phyloP scores from a whole-genome alignment of 37 sponge, comb jelly and placozoan genomes.

The Haliclona indistincta region DNA sequence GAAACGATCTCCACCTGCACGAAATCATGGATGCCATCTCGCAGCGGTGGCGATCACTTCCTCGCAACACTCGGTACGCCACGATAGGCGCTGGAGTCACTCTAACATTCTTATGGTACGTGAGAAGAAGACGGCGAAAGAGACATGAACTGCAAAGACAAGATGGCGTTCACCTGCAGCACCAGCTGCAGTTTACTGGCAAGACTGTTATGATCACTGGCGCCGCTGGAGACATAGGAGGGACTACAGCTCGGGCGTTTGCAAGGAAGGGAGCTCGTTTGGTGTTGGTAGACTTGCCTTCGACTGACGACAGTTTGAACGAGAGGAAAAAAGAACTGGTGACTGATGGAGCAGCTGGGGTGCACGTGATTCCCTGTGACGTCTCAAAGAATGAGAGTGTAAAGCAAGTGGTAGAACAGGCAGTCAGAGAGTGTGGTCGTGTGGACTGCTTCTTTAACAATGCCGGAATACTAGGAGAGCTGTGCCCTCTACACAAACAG shows the following conservation, averaged over 20 bases:
- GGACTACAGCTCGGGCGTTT: slow-evolving; percentile 64
- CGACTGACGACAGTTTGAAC: slow-evolving; percentile 15
- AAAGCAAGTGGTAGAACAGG: slow-evolving; percentile 30
- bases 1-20: too few relatives aligned
- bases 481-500: slow-evolving; percentile 57
- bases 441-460: slow-evolving; percentile 85
- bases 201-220: slow-evolving; percentile 79
- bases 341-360: slow-evolving; percentile 22
- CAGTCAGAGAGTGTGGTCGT: slow-evolving; percentile 31
- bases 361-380: slow-evolving; percentile 27
- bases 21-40: too few relatives aligned
- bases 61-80: too few relatives aligned
- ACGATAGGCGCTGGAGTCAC: too few relatives aligned
- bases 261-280: slow-evolving; percentile 60
- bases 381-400: slow-evolving; percentile 67
- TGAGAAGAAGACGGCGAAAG: too few relatives aligned
- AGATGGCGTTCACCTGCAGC: too few relatives aligned
- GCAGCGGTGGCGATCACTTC: too few relatives aligned
- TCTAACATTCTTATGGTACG: too few relatives aligned
- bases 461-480: slow-evolving; percentile 80
- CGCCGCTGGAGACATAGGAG: slow-evolving; percentile 86
- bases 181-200: slow-evolving; percentile 33
- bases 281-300: slow-evolving; percentile 71
- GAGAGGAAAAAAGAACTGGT: slow-evolving; percentile 19
- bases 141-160: too few relatives aligned